phyloP scores from a whole-genome alignment of 92 coral and sea anemone genomes.

The Siderastrea siderea region DNA sequence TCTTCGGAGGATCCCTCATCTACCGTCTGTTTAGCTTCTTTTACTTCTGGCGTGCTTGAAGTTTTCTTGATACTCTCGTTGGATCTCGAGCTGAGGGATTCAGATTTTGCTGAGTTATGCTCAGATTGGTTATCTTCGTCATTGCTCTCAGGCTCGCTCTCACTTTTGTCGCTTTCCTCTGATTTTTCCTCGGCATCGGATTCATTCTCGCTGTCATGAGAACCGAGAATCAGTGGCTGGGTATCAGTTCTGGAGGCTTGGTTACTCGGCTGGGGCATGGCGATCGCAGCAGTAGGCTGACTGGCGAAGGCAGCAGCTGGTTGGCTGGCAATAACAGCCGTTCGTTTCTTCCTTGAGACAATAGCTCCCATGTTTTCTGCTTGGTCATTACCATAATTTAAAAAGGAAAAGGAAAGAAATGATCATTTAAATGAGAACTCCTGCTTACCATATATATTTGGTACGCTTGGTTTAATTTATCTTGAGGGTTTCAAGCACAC shows the following conservation, averaged over 20 bases:
- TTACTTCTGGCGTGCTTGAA: not conserved
- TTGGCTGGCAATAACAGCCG: not conserved
- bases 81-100: slow-evolving; percentile 15
- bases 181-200: slow-evolving; percentile 18
- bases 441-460: not conserved
- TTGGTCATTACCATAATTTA: not conserved
- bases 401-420: not conserved
- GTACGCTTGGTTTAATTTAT: not conserved
- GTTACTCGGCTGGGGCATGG: not conserved
- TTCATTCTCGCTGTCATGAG: slow-evolving; percentile 16
- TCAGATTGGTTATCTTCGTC: not conserved
- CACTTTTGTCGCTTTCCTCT: slow-evolving; percentile 16
- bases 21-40: not conserved
- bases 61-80: not conserved
- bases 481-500: too few relatives aligned
- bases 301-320: not conserved
- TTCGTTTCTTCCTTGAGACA: slow-evolving; percentile 36
- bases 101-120: not conserved
- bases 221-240: not conserved
- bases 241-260: not conserved
- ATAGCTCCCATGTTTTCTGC: slow-evolving; percentile 41
- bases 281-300: not conserved
- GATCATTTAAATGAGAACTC: too few relatives aligned
- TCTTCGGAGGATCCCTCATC: not conserved
- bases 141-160: not conserved